phyloP scores from a whole-genome alignment of 2,797 vertebrate genomes.

The Chromobotia macracanthus region DNA sequence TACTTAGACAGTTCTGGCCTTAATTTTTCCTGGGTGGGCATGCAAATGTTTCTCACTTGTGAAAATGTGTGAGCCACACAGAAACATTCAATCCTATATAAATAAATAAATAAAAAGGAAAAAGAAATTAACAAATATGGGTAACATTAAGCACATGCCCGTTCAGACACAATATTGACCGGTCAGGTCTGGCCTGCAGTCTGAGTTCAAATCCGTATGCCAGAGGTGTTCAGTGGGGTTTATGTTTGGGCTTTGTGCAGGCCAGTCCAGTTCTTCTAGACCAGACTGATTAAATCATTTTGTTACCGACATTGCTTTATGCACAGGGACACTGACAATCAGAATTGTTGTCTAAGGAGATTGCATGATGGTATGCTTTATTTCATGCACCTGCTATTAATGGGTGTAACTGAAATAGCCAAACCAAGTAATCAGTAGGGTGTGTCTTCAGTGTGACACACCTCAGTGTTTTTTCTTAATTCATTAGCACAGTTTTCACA shows the following conservation, averaged over 20 bases:
- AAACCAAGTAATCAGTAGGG: background rate
- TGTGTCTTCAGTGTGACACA: background rate
- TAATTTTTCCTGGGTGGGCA: no score
- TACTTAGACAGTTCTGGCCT: background rate
- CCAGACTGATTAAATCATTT: no score
- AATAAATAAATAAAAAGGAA: background rate
- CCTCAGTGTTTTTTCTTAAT: background rate
- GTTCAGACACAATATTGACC: no score
- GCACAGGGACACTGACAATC: background rate
- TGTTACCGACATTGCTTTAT: no score
- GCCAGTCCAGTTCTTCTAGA: no score
- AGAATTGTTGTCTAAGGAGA: no score
- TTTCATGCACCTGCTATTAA: no score
- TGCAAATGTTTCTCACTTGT: background rate
- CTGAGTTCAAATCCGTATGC: background rate
- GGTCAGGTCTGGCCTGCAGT: background rate
- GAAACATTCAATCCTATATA: background rate
- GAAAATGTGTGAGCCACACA: background rate
- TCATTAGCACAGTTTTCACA: conserved; percentile 3
- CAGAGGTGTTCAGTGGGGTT: background rate
- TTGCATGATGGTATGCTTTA: background rate
- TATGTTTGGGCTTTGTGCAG: background rate
- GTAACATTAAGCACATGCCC: no score
- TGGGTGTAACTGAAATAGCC: no score
- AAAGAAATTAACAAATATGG: no score